Evolutionary conservation across 2,797 vertebrate genomes (phyloP), one percentile per base, ranked within the genome.

Genomic region (Sebastes alutus): DNA sequence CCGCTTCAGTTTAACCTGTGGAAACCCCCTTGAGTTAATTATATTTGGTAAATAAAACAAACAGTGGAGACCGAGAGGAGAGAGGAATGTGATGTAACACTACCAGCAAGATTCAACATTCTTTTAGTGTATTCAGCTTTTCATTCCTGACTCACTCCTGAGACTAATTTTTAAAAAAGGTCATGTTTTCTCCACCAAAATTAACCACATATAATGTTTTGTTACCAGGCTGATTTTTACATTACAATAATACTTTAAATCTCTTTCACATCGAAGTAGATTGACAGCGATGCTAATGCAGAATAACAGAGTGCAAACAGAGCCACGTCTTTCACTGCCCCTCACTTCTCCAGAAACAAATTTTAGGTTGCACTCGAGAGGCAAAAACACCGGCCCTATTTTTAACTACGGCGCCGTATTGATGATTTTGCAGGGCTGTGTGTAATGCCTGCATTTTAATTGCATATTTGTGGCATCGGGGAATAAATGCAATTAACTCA

Each of bases 401-500:
- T 93, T 90, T 86, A 92, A 91, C 85, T 9, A 55, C 16, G 55
- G 61, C 13, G 46, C 61, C 9, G 74, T 91, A 91, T 85, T 93
- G 92, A 93, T 94, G 92, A 93, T 92, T 89, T 91, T 86, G 90
- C 94, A 91, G 87, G 84, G 86, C 81, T 79, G 75, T 13, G 89
- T 80, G 82, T 87, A 89, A 90, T 80, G 89, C 87, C 82, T 87
- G 89, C 89, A 88, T 93, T 95, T 93, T 95, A 95, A 95, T 94
- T 93, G 93, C 93, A 72, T 91, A 91, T 91, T 91, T 85, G 89
- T 81, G 86, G 90, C 94, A 85, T 93, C 61, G 2, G 93, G 94
- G 93, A 93, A 93, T 94, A 93, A 89, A 93, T 85, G 90, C 93
- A 95, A 95, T 95, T 95, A 95, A 91, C 92, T 94, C 91, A 94